Conservation (phyloP, 2,113 vertebrate species). For the Grammomys surdaster region DNA sequence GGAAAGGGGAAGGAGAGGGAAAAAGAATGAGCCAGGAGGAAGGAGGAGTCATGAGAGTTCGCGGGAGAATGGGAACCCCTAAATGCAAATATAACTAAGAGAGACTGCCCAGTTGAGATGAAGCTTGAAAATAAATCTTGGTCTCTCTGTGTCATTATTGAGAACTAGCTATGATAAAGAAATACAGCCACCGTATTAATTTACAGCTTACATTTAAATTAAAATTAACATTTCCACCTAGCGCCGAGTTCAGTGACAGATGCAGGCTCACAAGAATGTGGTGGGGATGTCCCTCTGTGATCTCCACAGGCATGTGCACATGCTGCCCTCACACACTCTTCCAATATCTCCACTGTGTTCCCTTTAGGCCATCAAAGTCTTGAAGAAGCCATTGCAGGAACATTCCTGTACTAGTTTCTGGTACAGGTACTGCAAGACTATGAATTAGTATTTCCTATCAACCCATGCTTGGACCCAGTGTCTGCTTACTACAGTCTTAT, state of each 20-base stretch:
- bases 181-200: too few species aligned
- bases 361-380: not conserved
- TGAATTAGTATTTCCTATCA: not conserved
- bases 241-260: not conserved
- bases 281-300: not conserved
- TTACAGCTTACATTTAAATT: too few species aligned
- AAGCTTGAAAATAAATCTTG: too few species aligned
- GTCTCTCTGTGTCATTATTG: too few species aligned
- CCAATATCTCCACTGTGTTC: too few species aligned
- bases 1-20: too few species aligned
- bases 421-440: not conserved
- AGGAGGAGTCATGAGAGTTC: too few species aligned
- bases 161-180: too few species aligned
- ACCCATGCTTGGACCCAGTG: not conserved
- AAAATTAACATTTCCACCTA: too few species aligned
- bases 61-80: too few species aligned
- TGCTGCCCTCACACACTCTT: not conserved
- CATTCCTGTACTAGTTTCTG: not conserved
- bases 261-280: not conserved
- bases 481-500: not conserved
- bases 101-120: too few species aligned
- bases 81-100: too few species aligned
- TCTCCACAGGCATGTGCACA: not conserved
- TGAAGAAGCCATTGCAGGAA: not conserved
- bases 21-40: rapidly evolving